Evolutionary conservation across 1,140 invertebrate genomes (phyloP).

Genomic region (Hyles euphorbiae): DNA sequence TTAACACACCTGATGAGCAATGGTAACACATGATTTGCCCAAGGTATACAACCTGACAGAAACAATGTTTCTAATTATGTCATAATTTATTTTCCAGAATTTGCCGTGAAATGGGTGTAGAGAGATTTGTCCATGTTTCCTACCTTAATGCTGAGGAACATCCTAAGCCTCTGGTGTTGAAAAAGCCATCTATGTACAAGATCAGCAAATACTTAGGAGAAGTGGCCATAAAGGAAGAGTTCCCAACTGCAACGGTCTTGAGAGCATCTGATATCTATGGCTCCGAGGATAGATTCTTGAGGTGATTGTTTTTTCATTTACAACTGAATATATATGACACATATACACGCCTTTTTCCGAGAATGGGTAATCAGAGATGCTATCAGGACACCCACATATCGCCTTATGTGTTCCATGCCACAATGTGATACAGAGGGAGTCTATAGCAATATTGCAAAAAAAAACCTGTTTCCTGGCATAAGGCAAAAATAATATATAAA

Average conservation of each 20-base stretch:
- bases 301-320: constrained; percentile 9
- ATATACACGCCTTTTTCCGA: not conserved
- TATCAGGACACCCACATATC: not conserved
- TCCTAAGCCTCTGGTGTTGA: constrained; percentile 79
- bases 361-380: too few relatives aligned
- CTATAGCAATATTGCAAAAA: too few relatives aligned
- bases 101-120: constrained; percentile 84
- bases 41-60: too few relatives aligned
- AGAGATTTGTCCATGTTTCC: constrained; percentile 91
- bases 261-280: constrained; percentile 95
- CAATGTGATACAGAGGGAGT: too few relatives aligned
- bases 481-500: too few relatives aligned
- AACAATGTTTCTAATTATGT: too few relatives aligned
- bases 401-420: not conserved
- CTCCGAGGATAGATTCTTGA: constrained; percentile 86
- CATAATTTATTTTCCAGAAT: constrained; percentile 70
- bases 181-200: constrained; percentile 82
- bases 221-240: constrained; percentile 91
- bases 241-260: constrained; percentile 96
- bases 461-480: too few relatives aligned
- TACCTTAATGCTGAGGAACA: constrained; percentile 82
- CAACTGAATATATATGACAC: not conserved
- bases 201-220: constrained; percentile 90
- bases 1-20: too few relatives aligned
- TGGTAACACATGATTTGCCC: too few relatives aligned